Evolutionary conservation across 2,113 vertebrate species (phyloP).

Genomic region (Cyprinus carpio): DNA sequence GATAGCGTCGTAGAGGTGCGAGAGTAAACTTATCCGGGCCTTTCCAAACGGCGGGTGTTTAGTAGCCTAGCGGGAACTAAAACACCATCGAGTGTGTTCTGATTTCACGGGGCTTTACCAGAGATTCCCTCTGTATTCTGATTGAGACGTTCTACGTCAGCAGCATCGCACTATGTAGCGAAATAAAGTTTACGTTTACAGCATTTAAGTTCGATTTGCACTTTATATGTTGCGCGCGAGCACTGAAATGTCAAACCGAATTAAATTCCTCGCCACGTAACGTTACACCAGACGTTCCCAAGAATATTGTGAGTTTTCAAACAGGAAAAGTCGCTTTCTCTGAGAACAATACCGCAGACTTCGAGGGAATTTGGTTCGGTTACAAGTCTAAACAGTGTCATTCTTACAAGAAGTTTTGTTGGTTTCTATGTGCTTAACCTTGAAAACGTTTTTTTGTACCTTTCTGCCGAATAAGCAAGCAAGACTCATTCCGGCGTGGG

Average conservation of each 20-base stretch:
- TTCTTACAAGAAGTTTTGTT: not conserved
- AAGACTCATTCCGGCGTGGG: not conserved
- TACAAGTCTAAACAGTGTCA: not conserved
- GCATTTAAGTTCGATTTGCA: not conserved
- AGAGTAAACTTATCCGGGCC: conserved; percentile 23
- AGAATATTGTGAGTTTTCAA: conserved; percentile 28
- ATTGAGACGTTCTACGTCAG: conserved; percentile 26
- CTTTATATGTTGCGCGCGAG: not conserved
- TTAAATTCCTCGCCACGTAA: conserved; percentile 11
- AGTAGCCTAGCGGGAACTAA: not conserved
- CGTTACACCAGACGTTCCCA: not conserved
- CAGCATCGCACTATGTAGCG: not conserved
- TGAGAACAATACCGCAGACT: not conserved
- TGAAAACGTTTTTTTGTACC: not conserved
- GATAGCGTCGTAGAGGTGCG: not conserved
- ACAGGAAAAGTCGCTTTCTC: conserved; percentile 53
- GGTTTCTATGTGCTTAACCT: not conserved
- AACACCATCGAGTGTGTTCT: not conserved
- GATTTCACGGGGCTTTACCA: not conserved
- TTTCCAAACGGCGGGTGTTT: conserved; percentile 10
- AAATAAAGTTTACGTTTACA: not conserved
- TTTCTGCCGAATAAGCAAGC: not conserved
- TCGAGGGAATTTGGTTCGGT: not conserved
- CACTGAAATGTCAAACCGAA: conserved; percentile 2
- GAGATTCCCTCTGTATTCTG: not conserved